Evolutionary conservation across 2,113 vertebrate species (phyloP), one percentile per base, ranked within the genome.

Genomic region (Procapra przewalskii): DNA sequence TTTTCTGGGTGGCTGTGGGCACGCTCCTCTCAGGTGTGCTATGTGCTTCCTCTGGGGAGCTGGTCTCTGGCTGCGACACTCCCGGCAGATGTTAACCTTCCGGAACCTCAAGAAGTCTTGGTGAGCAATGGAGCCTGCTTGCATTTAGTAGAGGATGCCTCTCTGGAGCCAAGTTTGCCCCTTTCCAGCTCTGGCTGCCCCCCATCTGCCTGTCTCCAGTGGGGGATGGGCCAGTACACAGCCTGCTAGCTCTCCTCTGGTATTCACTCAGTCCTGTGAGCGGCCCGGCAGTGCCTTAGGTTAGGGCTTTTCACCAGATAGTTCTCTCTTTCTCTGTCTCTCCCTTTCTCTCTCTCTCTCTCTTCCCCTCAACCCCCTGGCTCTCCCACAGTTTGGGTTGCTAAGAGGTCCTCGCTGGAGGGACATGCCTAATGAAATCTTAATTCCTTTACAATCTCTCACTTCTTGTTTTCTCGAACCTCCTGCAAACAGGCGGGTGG

Each of bases 301-400:
- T 33, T 64, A 64, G 31, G 31, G 31, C 31, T 64, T 64, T 64
- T 64, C 1, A 45, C 45, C 45, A 45, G 45, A 45, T 45, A 45
- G 45, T 45, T 45, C 45, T 33, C 59, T 62, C 6, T 33, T 31
- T 64, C 31, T 64, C 31, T 7, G 6, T 45, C 7, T 45, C 45
- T 45, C 45, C 45, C 45, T 45, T 45, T 45, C 45, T 45, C 45
- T 45, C 45, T 64, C 62, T 33, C 31, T 29, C 11, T 13, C 10
- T 29, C 4, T 1, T 15, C 14, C 50, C 14, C 50, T 1, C 50
- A 3, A 14, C 3, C 50, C 1, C 10, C 7, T 33, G 3, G 59
- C 59, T 31, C 6, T 64, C 7, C 60, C 6, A 62, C 62, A n/a
- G 31, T 17, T n/a, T 17, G 62, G 15, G 7, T n/a, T n/a, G 15